A percentile compares a stretch with the other conserved stretches of the same genome.
Conservation (phyloP, 2,797 vertebrate species). For the Uromys caudimaculatus region DNA sequence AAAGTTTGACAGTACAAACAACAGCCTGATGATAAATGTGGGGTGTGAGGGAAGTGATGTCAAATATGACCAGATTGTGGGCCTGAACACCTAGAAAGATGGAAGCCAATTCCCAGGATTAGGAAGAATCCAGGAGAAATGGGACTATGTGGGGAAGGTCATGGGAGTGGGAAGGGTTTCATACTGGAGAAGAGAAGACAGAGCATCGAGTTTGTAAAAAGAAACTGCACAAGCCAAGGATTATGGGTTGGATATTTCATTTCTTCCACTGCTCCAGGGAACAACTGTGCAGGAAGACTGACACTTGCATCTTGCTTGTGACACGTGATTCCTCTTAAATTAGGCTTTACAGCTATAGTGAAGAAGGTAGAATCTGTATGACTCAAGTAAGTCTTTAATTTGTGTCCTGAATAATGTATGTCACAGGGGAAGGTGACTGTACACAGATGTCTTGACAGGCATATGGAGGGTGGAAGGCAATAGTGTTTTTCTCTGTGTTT, state of each 20-base stretch:
- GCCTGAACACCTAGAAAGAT: neutral
- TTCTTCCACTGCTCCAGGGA: neutral
- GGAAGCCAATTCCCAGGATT: neutral
- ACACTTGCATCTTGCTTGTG: neutral
- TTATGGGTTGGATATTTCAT: conserved; percentile 15
- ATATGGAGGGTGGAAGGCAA: neutral
- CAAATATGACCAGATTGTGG: neutral
- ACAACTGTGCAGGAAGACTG: neutral
- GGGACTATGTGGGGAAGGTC: accelerated
- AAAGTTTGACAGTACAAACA: neutral
- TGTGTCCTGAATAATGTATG: neutral
- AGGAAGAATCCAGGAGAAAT: neutral
- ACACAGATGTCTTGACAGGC: accelerated
- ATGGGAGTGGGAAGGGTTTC: neutral
- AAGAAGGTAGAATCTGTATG: neutral
- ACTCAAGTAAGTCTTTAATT: neutral
- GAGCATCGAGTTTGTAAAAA: neutral
- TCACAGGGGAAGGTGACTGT: neutral
- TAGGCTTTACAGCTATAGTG: neutral
- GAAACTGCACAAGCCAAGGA: neutral
- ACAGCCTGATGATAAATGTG: neutral
- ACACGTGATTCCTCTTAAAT: neutral
- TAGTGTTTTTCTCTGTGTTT: neutral
- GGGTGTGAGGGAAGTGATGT: neutral
- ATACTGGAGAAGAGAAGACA: neutral